These are phyloP conservation scores for Pardosa pseudoannulata DNA, from an alignment of 2,888 invertebrate genomes.

Conservation along the genomic window DNA sequence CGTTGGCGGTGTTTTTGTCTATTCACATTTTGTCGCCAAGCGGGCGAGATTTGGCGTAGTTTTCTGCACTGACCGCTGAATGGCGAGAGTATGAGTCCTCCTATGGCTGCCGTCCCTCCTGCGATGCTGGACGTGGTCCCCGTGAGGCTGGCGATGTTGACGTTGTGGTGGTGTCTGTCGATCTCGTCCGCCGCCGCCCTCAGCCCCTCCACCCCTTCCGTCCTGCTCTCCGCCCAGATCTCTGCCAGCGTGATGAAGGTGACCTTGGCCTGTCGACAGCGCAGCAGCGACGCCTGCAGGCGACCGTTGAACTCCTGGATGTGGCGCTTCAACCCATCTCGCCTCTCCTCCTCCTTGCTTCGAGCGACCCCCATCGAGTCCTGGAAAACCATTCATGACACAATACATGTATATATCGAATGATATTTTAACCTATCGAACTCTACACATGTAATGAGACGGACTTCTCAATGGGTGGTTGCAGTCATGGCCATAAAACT, in stretches of 20 bases:
- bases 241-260: constrained; percentile 65
- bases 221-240: constrained; percentile 38
- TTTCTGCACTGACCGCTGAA: constrained; percentile 62
- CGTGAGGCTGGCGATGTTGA: constrained; percentile 60
- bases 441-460: no score
- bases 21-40: no score
- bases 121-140: constrained; percentile 62
- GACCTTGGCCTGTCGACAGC: constrained; percentile 54
- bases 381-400: no score
- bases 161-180: constrained; percentile 59
- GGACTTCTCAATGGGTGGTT: no score
- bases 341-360: constrained; percentile 57
- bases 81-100: constrained; percentile 51
- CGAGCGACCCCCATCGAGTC: constrained; percentile 28
- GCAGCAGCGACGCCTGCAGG: constrained; percentile 39
- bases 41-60: no score
- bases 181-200: constrained; percentile 34
- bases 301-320: constrained; percentile 59
- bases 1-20: no score
- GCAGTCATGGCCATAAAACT: no score
- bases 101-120: constrained; percentile 61
- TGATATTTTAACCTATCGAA: no score
- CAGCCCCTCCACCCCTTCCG: constrained; percentile 29
- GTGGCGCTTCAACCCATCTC: constrained; percentile 41
- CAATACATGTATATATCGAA: no score